Conservation (phyloP, 2,113 vertebrate genomes). For the Eubucco bourcierii region DNA sequence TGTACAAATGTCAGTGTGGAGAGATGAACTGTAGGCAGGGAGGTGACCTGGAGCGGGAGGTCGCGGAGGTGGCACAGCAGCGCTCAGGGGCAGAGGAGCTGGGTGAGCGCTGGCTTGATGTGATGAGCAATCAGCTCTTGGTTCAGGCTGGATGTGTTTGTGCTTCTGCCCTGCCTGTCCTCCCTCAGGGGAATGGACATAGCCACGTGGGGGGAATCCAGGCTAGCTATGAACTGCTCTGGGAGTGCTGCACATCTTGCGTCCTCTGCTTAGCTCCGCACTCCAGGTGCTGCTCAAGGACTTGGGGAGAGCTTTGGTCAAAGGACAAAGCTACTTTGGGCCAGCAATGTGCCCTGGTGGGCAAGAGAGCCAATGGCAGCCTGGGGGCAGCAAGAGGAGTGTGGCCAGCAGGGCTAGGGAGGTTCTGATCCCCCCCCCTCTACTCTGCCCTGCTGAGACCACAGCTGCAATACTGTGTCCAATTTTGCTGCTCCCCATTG, state of each 20-base stretch:
- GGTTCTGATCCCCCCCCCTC: no score
- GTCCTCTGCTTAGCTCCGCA: not conserved
- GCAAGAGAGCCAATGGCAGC: no score
- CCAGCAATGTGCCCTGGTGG: no score
- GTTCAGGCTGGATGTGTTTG: not conserved
- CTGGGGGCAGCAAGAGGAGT: no score
- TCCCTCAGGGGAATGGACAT: not conserved
- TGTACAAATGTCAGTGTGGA: not conserved
- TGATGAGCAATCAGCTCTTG: accelerated
- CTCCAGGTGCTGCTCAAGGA: accelerated
- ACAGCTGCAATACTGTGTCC: no score
- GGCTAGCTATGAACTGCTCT: accelerated
- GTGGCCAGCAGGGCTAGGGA: no score
- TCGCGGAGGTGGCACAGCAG: not conserved
- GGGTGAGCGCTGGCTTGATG: not conserved
- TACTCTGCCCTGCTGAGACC: no score
- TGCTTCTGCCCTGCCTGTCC: not conserved
- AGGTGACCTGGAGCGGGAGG: not conserved
- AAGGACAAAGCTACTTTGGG: not conserved
- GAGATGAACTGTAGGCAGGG: not conserved
- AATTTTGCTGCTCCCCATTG: no score
- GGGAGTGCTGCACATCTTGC: not conserved
- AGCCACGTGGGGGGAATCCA: not conserved
- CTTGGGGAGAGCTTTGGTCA: accelerated
- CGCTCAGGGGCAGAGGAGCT: not conserved